These are phyloP conservation scores for Petroica traversi DNA, from an alignment of 2,113 vertebrate genomes.

Conservation along the genomic window DNA sequence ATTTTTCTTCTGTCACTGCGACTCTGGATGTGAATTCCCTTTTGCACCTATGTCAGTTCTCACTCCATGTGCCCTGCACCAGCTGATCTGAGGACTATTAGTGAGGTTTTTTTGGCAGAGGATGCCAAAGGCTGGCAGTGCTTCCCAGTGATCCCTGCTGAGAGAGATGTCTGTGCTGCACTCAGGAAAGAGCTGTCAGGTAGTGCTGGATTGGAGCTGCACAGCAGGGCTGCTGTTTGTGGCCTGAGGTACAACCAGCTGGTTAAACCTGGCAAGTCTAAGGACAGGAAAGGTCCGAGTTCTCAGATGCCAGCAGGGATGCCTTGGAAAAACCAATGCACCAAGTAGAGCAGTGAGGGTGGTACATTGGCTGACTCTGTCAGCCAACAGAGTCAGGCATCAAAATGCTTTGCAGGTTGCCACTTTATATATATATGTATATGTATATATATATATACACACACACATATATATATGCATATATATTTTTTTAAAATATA, in stretches of 20 bases:
- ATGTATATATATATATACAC: no score
- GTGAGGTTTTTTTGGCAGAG: background rate
- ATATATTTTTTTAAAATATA: no score
- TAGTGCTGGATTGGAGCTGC: background rate
- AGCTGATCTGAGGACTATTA: background rate
- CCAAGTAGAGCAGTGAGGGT: background rate
- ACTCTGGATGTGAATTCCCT: background rate
- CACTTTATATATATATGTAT: rapidly evolving
- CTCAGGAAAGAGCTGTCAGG: background rate
- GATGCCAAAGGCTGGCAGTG: background rate
- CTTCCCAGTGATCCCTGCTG: background rate
- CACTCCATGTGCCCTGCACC: background rate
- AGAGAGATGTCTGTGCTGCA: background rate
- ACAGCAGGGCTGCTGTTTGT: background rate
- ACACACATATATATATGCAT: rapidly evolving
- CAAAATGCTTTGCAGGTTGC: background rate
- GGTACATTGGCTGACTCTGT: background rate
- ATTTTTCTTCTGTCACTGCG: background rate
- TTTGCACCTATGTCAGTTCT: background rate
- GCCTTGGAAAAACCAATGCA: background rate
- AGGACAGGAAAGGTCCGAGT: background rate
- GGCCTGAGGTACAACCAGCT: background rate
- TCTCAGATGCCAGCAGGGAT: background rate
- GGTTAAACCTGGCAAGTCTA: background rate
- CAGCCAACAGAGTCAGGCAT: background rate